Base-by-base conservation (phyloP, 2,113 vertebrate genomes). In the Sceloporus tristichus region DNA sequence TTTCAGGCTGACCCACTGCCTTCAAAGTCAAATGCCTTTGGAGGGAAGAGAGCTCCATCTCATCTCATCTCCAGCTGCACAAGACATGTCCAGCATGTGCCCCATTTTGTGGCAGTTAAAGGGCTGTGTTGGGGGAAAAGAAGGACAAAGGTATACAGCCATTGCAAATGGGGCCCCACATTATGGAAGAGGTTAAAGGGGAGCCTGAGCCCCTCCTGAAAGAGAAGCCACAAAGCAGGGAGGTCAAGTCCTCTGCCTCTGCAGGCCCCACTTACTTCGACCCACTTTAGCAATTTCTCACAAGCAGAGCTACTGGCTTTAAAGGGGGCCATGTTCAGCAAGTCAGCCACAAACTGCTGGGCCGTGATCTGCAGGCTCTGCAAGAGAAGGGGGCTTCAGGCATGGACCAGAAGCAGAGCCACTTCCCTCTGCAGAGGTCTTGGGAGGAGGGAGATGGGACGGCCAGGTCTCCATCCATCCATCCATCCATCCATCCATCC, bases 311-410 rank as follows among this genome's bases (percentile, higher is more conserved):
- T 79, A 27, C 95, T 86, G 13, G 92, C 84, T 81, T 92, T 94
- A 83, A 95, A 96, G 68, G 87, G 79, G 0, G 90, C 11, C 3
- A 89, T 89, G 82, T 84, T 91, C 90, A 96, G 90, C 62, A 96
- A 48, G 62, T 95, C 90, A 1, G 94, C 80, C 86, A 96, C 96
- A 87, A 96, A 96, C 48, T 93, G 94, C 88, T 92, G 92, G 18
- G 94, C 89, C 2, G 93, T 87, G 91, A 94, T 91, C 87, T 94
- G 91, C 66, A 90, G 82, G 1, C 89, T 94, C 95, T 96, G 86
- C 6, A 87, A 89, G 73, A 89, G 70, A 27, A 4, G 40, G 79
- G 54, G 11, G 59, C 54, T 9, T 19, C 53, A 48, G 48, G 40
- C 18, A 34, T 1, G 21, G 79, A 19, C 7, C 40, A 56, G 21